A percentile compares a stretch with the other conserved stretches of the same genome.
These are phyloP conservation scores for Microplitis demolitor DNA, from an alignment of 1,140 invertebrate genomes.

Conservation along the genomic window DNA sequence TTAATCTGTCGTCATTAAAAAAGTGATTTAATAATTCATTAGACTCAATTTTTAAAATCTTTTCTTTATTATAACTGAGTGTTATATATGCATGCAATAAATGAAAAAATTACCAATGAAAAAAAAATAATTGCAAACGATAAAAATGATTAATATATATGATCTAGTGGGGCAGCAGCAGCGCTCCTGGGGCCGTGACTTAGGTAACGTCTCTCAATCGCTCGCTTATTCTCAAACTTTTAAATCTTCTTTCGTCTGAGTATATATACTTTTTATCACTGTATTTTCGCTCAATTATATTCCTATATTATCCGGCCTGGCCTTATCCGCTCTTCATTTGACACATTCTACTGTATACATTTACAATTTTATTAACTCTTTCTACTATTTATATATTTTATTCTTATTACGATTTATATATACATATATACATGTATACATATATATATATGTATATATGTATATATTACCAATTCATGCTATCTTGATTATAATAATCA, in stretches of 20 bases:
- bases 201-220: constrained; percentile 62
- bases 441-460: too few species aligned
- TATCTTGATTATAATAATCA: too few species aligned
- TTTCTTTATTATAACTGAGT: too few species aligned
- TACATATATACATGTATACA: too few species aligned
- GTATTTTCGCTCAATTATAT: constrained; percentile 24
- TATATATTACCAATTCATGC: too few species aligned
- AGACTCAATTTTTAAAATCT: not conserved
- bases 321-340: not conserved
- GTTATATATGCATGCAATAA: not conserved
- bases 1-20: not conserved
- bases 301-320: constrained; percentile 9
- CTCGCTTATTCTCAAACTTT: constrained; percentile 56
- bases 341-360: not conserved
- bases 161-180: constrained; percentile 63
- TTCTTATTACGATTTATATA: too few species aligned
- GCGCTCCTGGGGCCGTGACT: constrained; percentile 62
- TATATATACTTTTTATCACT: constrained; percentile 37
- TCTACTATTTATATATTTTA: not conserved
- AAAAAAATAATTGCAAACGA: constrained; percentile 50
- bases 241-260: constrained; percentile 30
- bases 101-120: constrained; percentile 13
- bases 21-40: not conserved
- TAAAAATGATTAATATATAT: constrained; percentile 59
- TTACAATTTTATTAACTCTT: not conserved